A percentile compares a stretch with the other conserved stretches of the same genome.
Conservation (phyloP, 2,888 invertebrate species). For the Gerris lacustris region DNA sequence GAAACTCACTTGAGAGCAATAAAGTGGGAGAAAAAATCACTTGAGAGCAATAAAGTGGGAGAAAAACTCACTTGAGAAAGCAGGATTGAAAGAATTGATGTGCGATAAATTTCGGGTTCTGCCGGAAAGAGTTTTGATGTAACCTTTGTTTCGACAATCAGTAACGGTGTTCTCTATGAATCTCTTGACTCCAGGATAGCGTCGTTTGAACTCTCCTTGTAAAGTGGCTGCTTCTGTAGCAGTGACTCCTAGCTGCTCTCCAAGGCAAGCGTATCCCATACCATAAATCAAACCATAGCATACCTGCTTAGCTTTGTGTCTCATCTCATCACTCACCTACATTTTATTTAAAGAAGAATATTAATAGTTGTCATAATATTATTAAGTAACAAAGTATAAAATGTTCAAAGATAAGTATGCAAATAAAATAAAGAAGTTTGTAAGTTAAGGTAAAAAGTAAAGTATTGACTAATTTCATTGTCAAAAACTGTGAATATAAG, state of each 20-base stretch:
- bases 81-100: slow-evolving; percentile 50
- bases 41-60: no score
- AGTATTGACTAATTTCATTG: no score
- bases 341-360: slow-evolving; percentile 5
- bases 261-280: slow-evolving; percentile 74
- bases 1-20: slow-evolving; percentile 49
- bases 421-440: no score
- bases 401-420: neutral
- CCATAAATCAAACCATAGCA: slow-evolving; percentile 97
- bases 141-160: slow-evolving; percentile 57
- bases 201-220: slow-evolving; percentile 65
- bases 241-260: slow-evolving; percentile 62
- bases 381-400: neutral
- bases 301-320: slow-evolving; percentile 81
- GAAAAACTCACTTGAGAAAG: slow-evolving; percentile 46
- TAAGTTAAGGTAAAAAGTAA: no score
- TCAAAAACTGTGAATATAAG: no score
- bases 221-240: slow-evolving; percentile 67
- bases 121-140: slow-evolving; percentile 69
- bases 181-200: slow-evolving; percentile 47
- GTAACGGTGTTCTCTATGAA: slow-evolving; percentile 49
- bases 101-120: slow-evolving; percentile 65
- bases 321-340: slow-evolving; percentile 58
- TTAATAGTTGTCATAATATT: neutral
- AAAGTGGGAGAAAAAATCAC: slow-evolving; percentile 42